Evolutionary conservation across 2,113 vertebrate species (phyloP).

Genomic region (Caracal caracal): DNA sequence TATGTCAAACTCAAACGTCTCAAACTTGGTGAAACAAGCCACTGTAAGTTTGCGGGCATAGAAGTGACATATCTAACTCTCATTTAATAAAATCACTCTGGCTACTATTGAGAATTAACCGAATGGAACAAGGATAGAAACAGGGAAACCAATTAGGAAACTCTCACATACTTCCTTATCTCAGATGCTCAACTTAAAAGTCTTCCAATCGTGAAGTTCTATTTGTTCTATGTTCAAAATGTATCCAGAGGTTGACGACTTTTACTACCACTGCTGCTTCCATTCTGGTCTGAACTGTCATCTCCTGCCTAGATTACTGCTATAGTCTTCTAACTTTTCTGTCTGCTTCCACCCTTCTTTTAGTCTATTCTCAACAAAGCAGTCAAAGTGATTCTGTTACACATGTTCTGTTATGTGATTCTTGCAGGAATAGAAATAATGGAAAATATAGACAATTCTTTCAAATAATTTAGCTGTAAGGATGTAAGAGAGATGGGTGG

Average conservation of each 20-base stretch:
- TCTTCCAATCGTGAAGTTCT: neutral
- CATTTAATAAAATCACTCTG: neutral
- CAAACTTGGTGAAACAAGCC: neutral
- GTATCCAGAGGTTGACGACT: neutral
- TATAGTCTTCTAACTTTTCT: neutral
- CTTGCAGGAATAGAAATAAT: neutral
- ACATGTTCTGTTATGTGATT: neutral
- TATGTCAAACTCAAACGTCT: neutral
- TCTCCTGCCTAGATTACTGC: neutral
- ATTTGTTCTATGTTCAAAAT: neutral
- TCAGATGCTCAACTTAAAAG: neutral
- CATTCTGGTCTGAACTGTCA: neutral
- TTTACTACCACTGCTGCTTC: neutral
- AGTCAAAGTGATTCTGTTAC: neutral
- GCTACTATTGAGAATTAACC: neutral
- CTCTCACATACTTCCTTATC: neutral
- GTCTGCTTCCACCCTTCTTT: neutral
- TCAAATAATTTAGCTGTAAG: neutral
- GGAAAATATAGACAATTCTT: neutral
- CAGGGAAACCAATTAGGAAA: neutral
- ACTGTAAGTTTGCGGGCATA: neutral
- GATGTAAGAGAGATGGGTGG: neutral
- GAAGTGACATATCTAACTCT: neutral
- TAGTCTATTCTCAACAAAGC: neutral
- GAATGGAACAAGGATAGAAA: constrained; percentile 1